phyloP scores from a whole-genome alignment of 2,797 vertebrate genomes.

The Schizothorax lantsangensis region DNA sequence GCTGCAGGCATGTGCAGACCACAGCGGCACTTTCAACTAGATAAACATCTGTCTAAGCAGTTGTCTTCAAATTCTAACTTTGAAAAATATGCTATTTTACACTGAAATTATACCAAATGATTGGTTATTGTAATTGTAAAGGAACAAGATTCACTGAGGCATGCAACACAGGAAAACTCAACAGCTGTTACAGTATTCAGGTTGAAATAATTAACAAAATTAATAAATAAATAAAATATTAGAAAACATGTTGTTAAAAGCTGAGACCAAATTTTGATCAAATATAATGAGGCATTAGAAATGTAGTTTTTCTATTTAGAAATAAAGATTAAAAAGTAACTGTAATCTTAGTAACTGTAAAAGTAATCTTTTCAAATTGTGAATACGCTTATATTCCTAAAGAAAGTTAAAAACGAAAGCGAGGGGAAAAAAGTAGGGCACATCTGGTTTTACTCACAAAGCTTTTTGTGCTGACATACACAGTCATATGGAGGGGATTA shows the following conservation, averaged over 20 bases:
- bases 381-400: background rate
- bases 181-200: background rate
- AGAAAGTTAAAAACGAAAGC: background rate
- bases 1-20: background rate
- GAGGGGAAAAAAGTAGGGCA: conserved; percentile 51
- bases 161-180: background rate
- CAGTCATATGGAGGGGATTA: conserved; percentile 64
- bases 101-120: background rate
- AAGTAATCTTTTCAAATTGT: background rate
- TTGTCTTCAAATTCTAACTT: background rate
- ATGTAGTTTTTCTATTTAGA: background rate
- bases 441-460: conserved; percentile 60
- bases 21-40: background rate
- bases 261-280: background rate
- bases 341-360: background rate
- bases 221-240: background rate
- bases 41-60: conserved; percentile 9
- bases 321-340: background rate
- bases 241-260: background rate
- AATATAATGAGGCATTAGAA: background rate
- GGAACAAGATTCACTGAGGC: background rate
- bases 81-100: background rate
- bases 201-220: background rate
- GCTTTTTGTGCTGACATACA: conserved; percentile 47
- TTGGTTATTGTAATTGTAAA: background rate